Base-by-base conservation (phyloP, 2,113 vertebrate genomes). In the Ranitomeya imitator region DNA sequence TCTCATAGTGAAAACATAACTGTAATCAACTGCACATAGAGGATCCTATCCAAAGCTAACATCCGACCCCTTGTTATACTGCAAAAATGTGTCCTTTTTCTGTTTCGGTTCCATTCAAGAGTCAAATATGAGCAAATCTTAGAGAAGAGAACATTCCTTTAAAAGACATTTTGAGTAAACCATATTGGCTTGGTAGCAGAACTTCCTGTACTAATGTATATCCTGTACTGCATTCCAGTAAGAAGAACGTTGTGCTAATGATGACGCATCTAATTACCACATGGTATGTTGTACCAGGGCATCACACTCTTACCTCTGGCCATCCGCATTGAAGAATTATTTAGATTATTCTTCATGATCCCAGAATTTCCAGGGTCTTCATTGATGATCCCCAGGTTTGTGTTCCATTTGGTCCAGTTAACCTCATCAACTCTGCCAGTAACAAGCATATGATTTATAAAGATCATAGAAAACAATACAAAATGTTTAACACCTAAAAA, bases 341-440 rank as follows among this genome's bases (percentile, higher is more conserved):
- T 95, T 84, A 84, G 89, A 84, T 94, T 94, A 54, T 93, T 89
- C 74, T 93, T 95, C 88, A 95, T 90, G 4, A 94, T 93, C 16
- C 96, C 94, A 0, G 89, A 93, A 90, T 89, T 94, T 2, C 98
- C 97, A 0, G 98, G 98, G 74, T 99, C 98, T 93, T 99, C 98
- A 0, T 97, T 96, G 93, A 99, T 97, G 93, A 97, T 98, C 77
- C 95, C 92, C 92, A 99, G 91, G n/a, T 97, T 96, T 67, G 92
- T 96, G 93, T 98, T 99, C 98, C 98, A 99, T 0, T 96, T 97
- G 93, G 96, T 97, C 98, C 98, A 99, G 94, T 99, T 99, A 90
- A 98, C 96, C 91, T 99, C 97, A 57, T 99, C 97, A 89, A 99
- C 97, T 93, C 98, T 99, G 92, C 2, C 79, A 15, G 10, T 10